Base-by-base conservation (phyloP, 2,888 invertebrate species). In the Lasioglossum morio region DNA sequence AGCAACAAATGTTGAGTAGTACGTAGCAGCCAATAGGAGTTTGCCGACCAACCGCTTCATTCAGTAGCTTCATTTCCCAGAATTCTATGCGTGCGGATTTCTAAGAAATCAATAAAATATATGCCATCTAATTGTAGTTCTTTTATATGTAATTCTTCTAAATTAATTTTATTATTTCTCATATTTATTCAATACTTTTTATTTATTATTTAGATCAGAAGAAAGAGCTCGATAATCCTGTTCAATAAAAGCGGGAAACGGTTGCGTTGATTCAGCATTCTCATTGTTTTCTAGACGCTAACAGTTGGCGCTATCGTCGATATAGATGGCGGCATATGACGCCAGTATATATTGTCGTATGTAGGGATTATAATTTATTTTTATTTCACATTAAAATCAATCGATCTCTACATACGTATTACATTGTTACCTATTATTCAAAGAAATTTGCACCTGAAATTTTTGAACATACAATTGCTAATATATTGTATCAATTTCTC, bases 81-180 rank as follows among this genome's bases (percentile, higher is more conserved):
- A 87, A 88, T 90, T 79, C 86, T 80, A 70, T 53, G 87, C 83
- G 79, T 53, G 72, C 73, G 37, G 60, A 81, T 84, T 73, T 87
- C 79, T 70, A 81, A 86, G 86, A 92, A 92, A 92, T 92, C 92
- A 91, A 93, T 93, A 92, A 88, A 89, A 88, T 81, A 78, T n/a
- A 76, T n/a, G 53, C 46, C 72, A 72, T 43, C 43, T 53, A 72
- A 70, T 73, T 77, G 66, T 57, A n/a, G 19, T 43, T 60, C 27
- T 48, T 63, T 10, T 73, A 63, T 69, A 34, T 43, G n/a, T 16
- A 8, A 37, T 40, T 57, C 37, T n/a, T 46, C 19, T 40, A 57
- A 85, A 78, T 85, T 14, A 40, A 37, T 70, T 70, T 40, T 40
- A 70, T 75, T 57, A 19, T n/a, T 74, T 37, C 27, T 75, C 14